phyloP scores from a whole-genome alignment of 2,888 invertebrate genomes.

The Palloptera scutellata region DNA sequence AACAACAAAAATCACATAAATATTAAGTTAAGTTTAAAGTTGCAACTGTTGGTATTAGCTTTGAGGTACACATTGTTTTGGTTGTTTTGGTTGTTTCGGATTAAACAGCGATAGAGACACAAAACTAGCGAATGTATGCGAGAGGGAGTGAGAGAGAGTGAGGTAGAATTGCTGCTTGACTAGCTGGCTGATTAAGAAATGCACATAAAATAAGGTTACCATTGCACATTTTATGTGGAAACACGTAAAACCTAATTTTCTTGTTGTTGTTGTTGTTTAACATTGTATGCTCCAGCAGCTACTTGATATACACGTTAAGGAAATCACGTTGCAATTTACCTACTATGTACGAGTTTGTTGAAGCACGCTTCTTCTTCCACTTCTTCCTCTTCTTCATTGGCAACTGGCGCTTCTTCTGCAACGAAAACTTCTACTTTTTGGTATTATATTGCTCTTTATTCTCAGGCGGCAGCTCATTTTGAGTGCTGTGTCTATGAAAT shows the following conservation, averaged over 20 bases:
- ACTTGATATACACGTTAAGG: too few relatives aligned
- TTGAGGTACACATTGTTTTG: not conserved
- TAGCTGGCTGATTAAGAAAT: too few relatives aligned
- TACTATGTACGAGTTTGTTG: not conserved
- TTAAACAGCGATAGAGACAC: not conserved
- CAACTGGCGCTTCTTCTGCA: not conserved
- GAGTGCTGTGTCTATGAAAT: not conserved
- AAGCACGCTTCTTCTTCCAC: slow-evolving; percentile 6
- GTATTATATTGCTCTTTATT: too few relatives aligned
- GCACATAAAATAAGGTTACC: too few relatives aligned
- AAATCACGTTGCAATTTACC: too few relatives aligned
- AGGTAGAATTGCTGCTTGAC: too few relatives aligned
- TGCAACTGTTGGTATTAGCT: not conserved
- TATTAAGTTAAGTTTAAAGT: not conserved
- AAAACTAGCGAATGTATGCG: too few relatives aligned
- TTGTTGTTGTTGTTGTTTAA: slow-evolving; percentile 28
- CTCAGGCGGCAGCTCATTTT: not conserved
- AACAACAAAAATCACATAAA: not conserved
- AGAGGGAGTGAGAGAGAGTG: too few relatives aligned
- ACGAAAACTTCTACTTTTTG: too few relatives aligned
- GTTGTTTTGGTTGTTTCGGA: not conserved
- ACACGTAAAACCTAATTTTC: slow-evolving; percentile 41
- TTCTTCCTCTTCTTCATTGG: slow-evolving; percentile 11
- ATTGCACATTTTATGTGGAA: slow-evolving; percentile 31
- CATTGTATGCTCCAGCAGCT: slow-evolving; percentile 12